phyloP scores from a whole-genome alignment of 2,888 invertebrate species.

The Himalopsyche anomala region DNA sequence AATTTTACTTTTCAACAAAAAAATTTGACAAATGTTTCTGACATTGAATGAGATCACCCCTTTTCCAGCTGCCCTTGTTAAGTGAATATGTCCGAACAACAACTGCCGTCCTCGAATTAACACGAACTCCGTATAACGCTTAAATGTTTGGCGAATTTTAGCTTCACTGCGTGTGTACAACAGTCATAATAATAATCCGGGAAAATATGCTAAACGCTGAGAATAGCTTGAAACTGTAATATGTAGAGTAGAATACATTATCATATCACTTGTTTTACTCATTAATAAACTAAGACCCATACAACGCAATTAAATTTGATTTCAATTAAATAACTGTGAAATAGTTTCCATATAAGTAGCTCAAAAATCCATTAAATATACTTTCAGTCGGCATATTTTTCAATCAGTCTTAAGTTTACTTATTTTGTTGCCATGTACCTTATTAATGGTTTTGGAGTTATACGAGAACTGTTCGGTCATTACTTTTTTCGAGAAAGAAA shows the following conservation, averaged over 20 bases:
- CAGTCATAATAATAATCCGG: neutral
- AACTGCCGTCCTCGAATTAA: neutral
- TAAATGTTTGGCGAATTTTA: conserved; percentile 8
- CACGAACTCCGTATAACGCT: conserved; percentile 15
- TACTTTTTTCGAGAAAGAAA: too few relatives aligned
- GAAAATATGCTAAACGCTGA: neutral
- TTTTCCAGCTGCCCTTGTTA: conserved; percentile 23
- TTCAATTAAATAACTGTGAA: too few relatives aligned
- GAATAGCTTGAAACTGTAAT: neutral
- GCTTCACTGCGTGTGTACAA: neutral
- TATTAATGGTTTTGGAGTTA: too few relatives aligned
- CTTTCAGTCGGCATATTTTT: too few relatives aligned
- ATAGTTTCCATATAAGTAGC: too few relatives aligned
- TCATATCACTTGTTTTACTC: neutral
- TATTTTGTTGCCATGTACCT: too few relatives aligned
- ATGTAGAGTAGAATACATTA: too few relatives aligned
- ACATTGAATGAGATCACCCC: conserved; percentile 13
- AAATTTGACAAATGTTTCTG: conserved; percentile 25
- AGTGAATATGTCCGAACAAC: conserved; percentile 42
- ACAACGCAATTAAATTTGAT: too few relatives aligned
- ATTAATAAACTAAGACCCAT: too few relatives aligned
- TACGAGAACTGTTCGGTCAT: too few relatives aligned
- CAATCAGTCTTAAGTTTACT: too few relatives aligned
- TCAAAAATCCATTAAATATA: too few relatives aligned
- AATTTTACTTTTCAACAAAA: neutral